These are phyloP conservation scores for Bombus superbus DNA, from an alignment of 1,140 invertebrate species.

Conservation along the genomic window DNA sequence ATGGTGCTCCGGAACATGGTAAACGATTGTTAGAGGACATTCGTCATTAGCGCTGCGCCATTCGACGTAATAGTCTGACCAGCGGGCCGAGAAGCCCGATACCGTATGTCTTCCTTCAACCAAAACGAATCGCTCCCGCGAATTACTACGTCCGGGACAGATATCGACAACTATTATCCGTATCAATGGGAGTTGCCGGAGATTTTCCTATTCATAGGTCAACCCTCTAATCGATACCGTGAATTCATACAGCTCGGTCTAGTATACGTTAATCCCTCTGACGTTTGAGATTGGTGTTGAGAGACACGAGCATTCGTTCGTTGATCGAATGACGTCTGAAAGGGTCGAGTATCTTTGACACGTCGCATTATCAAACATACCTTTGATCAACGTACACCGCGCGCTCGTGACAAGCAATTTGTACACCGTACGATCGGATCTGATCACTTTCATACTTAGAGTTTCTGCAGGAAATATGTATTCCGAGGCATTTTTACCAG, in stretches of 20 bases:
- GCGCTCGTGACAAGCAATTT: not conserved
- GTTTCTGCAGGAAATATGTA: not conserved
- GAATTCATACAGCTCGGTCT: constrained; percentile 5
- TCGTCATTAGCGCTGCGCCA: constrained; percentile 54
- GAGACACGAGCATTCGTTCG: not conserved
- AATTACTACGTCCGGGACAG: constrained; percentile 41
- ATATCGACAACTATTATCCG: constrained; percentile 24
- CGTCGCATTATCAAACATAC: not conserved
- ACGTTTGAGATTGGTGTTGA: not conserved
- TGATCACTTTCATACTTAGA: not conserved
- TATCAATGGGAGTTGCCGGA: constrained; percentile 35
- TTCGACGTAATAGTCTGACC: constrained; percentile 35
- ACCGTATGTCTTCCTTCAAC: constrained; percentile 66
- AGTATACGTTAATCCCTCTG: not conserved
- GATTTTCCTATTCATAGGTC: constrained; percentile 63
- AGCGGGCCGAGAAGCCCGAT: constrained; percentile 28
- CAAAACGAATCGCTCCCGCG: constrained; percentile 54
- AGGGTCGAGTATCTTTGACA: not conserved
- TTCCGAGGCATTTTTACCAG: not conserved
- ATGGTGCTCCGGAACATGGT: constrained; percentile 5
- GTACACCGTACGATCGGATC: not conserved
- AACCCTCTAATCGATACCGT: constrained; percentile 28
- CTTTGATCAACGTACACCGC: not conserved
- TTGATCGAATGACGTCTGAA: not conserved
- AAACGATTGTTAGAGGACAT: constrained; percentile 44